Evolutionary conservation across 1,140 invertebrate species (phyloP).

Genomic region (Sycophaga agraensis): DNA sequence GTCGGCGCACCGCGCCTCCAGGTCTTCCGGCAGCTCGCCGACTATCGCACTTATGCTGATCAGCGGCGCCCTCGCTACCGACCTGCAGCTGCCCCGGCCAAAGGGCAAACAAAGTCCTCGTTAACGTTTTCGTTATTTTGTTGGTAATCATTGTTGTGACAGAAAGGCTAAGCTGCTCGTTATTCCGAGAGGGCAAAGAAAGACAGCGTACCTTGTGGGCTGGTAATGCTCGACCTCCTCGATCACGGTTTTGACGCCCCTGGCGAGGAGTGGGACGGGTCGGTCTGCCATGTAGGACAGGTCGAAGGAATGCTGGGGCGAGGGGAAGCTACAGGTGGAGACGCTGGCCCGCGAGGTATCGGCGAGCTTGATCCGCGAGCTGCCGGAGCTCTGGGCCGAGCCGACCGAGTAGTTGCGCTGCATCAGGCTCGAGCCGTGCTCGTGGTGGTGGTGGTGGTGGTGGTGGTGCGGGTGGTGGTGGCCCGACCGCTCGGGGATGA

Average conservation of each 20-base stretch:
- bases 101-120: no score
- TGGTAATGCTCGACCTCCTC: conserved; percentile 40
- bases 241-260: conserved; percentile 36
- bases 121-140: no score
- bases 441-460: conserved; percentile 64
- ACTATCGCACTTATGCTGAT: conserved; percentile 72
- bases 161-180: no score
- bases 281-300: conserved; percentile 35
- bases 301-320: conserved; percentile 49
- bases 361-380: conserved; percentile 35
- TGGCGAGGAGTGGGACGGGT: no score
- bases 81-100: no score
- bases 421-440: conserved; percentile 59
- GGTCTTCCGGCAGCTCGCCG: conserved; percentile 60
- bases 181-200: no score
- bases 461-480: conserved; percentile 40
- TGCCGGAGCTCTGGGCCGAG: conserved; percentile 36
- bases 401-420: conserved; percentile 50
- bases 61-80: conserved; percentile 61
- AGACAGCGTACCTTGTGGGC: no score
- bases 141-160: no score
- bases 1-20: conserved; percentile 25
- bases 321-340: conserved; percentile 48
- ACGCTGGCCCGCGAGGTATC: conserved; percentile 46
- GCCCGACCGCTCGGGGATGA: conserved; percentile 70